phyloP scores from a whole-genome alignment of 2,113 vertebrate genomes.

The Onychostoma macrolepis region DNA sequence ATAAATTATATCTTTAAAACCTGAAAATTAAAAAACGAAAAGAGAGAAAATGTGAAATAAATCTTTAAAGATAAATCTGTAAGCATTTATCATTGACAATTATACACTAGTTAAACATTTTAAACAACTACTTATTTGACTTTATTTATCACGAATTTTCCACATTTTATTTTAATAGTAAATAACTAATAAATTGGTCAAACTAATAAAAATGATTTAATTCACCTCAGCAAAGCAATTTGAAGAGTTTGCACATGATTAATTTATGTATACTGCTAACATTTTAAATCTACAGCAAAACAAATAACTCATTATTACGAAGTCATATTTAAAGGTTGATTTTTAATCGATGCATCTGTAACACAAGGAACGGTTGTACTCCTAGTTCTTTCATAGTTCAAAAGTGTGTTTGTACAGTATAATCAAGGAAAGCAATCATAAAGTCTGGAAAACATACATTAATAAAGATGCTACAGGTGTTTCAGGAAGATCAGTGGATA shows the following conservation, averaged over 20 bases:
- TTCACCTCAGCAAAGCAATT: background rate
- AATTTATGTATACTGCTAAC: background rate
- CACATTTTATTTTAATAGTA: too few species aligned
- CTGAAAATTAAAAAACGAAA: too few species aligned
- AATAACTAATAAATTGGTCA: too few species aligned
- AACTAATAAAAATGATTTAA: too few species aligned
- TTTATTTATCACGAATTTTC: too few species aligned
- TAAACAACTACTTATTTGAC: too few species aligned
- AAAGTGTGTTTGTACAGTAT: background rate
- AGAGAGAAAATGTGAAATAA: too few species aligned
- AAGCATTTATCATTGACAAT: too few species aligned
- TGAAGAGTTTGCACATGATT: background rate
- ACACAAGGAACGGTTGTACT: background rate
- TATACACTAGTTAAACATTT: too few species aligned
- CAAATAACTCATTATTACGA: background rate
- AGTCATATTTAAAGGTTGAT: background rate
- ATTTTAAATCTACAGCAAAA: background rate
- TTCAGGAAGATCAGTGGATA: background rate
- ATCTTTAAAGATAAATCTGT: too few species aligned
- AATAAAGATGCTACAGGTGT: conserved; percentile 22
- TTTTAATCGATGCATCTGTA: background rate
- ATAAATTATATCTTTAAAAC: too few species aligned
- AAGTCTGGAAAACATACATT: background rate
- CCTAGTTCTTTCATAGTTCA: background rate
- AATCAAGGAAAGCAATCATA: background rate